These are phyloP conservation scores for Macroglossus sobrinus DNA, from an alignment of 2,113 vertebrate species.

Conservation along the genomic window DNA sequence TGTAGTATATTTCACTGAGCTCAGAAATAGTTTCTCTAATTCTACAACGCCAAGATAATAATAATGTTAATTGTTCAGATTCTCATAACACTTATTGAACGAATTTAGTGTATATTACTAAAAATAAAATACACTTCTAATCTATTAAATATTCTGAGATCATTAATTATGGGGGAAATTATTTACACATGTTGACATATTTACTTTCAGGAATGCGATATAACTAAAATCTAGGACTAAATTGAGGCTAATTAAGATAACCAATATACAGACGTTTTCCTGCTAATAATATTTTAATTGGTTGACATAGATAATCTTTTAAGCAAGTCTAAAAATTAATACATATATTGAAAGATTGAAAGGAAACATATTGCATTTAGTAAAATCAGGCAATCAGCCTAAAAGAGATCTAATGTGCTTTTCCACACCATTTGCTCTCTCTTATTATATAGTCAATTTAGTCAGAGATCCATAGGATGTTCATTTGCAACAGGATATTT, in stretches of 20 bases:
- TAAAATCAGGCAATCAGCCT: neutral
- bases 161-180: neutral
- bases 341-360: neutral
- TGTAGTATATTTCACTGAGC: neutral
- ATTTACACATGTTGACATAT: neutral
- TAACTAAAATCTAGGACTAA: neutral
- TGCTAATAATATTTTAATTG: neutral
- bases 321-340: neutral
- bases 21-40: neutral
- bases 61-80: neutral
- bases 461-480: neutral
- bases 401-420: neutral
- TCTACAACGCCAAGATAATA: neutral
- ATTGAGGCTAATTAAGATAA: neutral
- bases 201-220: neutral
- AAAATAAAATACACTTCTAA: neutral
- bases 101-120: neutral
- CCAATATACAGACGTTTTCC: neutral
- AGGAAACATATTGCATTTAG: neutral
- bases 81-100: neutral
- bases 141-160: neutral
- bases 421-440: constrained; percentile 19
- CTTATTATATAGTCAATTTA: neutral
- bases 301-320: neutral
- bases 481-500: neutral